Evolutionary conservation across 2,888 invertebrate genomes (phyloP), one percentile per base, ranked within the genome.

Genomic region (Bursaphelenchus okinawaensis): DNA sequence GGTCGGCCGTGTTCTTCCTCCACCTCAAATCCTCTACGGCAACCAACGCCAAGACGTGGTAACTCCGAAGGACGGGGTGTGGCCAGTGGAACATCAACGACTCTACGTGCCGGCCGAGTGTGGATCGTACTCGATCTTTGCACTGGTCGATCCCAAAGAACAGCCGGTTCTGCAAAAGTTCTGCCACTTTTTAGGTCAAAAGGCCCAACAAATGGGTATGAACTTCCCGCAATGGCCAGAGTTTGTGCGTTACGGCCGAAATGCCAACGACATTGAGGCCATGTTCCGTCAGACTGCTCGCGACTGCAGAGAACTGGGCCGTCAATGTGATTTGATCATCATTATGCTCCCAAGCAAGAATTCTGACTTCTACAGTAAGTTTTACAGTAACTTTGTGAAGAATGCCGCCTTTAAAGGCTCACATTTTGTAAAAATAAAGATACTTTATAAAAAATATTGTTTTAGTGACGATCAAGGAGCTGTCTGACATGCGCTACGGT

Each of bases 201-300:
- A 73, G 67, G 78, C 78, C 6, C 63, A 65, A n/a, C 71, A 73
- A 27, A 77, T 78, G 78, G 79, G 79, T 40, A 71, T 79, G 75
- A 55, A 55, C 19, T 74, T 78, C 56, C 78, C 79, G 8, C 67
- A 72, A 24, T 78, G 77, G 77, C 78, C 78, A 19, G 78, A 77
- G 63, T 65, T 77, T 24, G 74, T 77, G 63, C 73, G 72, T 58
- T 74, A 75, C 65, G 77, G 74, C 52, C 52, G 73, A 28, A 65
- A 68, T 7, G 68, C 66, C 55, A 75, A 73, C 23, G 71, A 65
- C 55, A 68, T 74, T 51, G 66, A 65, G 29, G 62, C 62, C 26
- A 65, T 73, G 52, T 78, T 73, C 74, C 66, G 67, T 3, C 76
- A 78, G 65, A 72, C 75, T 55, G 68, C 71, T 50, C 65, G 68